Evolutionary conservation across 2,113 vertebrate genomes (phyloP).

Genomic region (Anarrhichthys ocellatus): DNA sequence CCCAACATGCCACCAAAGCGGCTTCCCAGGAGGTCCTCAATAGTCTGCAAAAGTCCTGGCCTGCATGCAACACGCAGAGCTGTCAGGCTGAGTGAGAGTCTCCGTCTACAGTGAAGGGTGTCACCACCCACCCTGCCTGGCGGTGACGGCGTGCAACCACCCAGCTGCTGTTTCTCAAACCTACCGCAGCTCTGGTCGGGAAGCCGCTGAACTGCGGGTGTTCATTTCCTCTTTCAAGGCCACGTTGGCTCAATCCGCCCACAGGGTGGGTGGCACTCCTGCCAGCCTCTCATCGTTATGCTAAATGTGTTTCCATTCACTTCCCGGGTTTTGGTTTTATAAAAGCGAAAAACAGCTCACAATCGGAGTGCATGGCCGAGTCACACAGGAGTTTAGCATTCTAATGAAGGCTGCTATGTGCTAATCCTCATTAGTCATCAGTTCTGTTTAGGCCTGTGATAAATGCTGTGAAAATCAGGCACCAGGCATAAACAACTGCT

Average conservation of each 20-base stretch:
- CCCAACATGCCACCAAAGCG: constrained; percentile 23
- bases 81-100: constrained; percentile 41
- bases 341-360: constrained; percentile 49
- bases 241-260: constrained; percentile 40
- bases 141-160: constrained; percentile 41
- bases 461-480: constrained; percentile 32
- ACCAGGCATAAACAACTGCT: constrained; percentile 38
- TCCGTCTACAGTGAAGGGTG: constrained; percentile 42
- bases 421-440: constrained; percentile 40
- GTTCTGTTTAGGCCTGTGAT: constrained; percentile 29
- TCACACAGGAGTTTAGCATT: constrained; percentile 28
- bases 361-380: constrained; percentile 13
- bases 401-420: constrained; percentile 33
- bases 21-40: constrained; percentile 12
- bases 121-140: constrained; percentile 68
- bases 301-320: constrained; percentile 73
- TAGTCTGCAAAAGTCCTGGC: background rate
- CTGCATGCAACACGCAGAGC: constrained; percentile 35
- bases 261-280: constrained; percentile 64
- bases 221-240: constrained; percentile 63
- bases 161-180: constrained; percentile 64
- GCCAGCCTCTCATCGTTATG: constrained; percentile 67
- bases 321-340: constrained; percentile 61
- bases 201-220: constrained; percentile 32
- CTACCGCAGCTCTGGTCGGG: constrained; percentile 67